Evolutionary conservation across 30 jellyfish, hydroid and myxozoan genomes (phyloP).

Genomic region (Rhopilema esculentum): DNA sequence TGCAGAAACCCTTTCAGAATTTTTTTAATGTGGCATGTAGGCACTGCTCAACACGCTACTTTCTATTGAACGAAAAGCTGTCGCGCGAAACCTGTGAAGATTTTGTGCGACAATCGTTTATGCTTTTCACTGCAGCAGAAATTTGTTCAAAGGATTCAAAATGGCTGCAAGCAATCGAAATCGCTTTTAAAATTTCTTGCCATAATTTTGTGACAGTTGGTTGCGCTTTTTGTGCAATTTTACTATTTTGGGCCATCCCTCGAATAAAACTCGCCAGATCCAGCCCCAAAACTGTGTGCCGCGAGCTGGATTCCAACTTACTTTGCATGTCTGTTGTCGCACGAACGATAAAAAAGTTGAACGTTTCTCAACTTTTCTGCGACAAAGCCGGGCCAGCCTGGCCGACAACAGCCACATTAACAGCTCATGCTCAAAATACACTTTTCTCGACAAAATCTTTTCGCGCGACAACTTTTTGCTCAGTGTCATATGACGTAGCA

Average conservation of each 20-base stretch:
- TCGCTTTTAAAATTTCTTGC: too few relatives aligned
- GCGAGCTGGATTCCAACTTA: neutral
- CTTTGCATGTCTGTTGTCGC: neutral
- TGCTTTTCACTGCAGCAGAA: too few relatives aligned
- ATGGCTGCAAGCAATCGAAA: too few relatives aligned
- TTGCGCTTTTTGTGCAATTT: neutral
- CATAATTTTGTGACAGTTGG: neutral
- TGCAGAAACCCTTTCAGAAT: too few relatives aligned
- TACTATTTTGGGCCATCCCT: neutral
- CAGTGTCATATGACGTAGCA: too few relatives aligned
- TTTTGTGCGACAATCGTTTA: too few relatives aligned
- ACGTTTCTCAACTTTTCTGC: neutral
- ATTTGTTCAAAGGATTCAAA: too few relatives aligned
- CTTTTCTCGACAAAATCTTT: neutral
- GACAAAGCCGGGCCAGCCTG: neutral
- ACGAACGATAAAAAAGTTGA: neutral
- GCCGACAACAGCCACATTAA: neutral
- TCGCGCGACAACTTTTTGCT: neutral
- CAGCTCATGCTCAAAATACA: too few relatives aligned
- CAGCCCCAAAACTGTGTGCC: neutral
- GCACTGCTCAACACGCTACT: too few relatives aligned
- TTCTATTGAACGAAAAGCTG: too few relatives aligned
- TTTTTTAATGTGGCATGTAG: too few relatives aligned
- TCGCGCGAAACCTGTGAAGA: too few relatives aligned
- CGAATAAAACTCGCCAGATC: neutral